phyloP scores from a whole-genome alignment of 2,797 vertebrate species.

The Psittacula derbiana region DNA sequence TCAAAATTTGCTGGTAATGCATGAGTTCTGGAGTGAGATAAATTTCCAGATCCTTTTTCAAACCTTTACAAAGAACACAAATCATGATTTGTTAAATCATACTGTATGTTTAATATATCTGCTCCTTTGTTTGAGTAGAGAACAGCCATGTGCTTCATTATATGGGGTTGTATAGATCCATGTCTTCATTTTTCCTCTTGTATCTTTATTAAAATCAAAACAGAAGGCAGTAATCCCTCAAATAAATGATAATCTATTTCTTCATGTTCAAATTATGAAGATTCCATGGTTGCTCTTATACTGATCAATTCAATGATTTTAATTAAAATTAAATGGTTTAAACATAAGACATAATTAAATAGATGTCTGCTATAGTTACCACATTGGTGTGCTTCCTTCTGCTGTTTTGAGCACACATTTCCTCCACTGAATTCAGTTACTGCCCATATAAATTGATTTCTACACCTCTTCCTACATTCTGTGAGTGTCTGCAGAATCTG shows the following conservation, averaged over 20 bases:
- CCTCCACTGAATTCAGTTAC: background rate
- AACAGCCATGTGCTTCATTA: slow-evolving; percentile 38
- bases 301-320: slow-evolving; percentile 73
- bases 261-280: slow-evolving; percentile 63
- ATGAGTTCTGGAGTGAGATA: background rate
- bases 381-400: slow-evolving; percentile 14
- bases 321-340: slow-evolving; percentile 72
- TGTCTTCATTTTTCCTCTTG: slow-evolving; percentile 65
- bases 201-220: slow-evolving; percentile 79
- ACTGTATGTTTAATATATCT: slow-evolving; percentile 63
- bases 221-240: slow-evolving; percentile 61
- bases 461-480: slow-evolving; percentile 42
- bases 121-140: slow-evolving; percentile 50
- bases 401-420: slow-evolving; percentile 19
- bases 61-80: slow-evolving; percentile 47
- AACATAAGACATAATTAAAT: slow-evolving; percentile 62
- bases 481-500: slow-evolving; percentile 24
- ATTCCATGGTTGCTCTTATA: slow-evolving; percentile 58
- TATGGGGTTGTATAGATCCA: slow-evolving; percentile 44
- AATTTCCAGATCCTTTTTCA: slow-evolving; percentile 60
- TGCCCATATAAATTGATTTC: slow-evolving; percentile 47
- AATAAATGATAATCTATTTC: slow-evolving; percentile 74
- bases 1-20: slow-evolving; percentile 60
- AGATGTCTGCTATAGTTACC: slow-evolving; percentile 58
- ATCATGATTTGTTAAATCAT: slow-evolving; percentile 55